Conservation (phyloP, 2,888 invertebrate species). For the Cyrtodaria siliqua region DNA sequence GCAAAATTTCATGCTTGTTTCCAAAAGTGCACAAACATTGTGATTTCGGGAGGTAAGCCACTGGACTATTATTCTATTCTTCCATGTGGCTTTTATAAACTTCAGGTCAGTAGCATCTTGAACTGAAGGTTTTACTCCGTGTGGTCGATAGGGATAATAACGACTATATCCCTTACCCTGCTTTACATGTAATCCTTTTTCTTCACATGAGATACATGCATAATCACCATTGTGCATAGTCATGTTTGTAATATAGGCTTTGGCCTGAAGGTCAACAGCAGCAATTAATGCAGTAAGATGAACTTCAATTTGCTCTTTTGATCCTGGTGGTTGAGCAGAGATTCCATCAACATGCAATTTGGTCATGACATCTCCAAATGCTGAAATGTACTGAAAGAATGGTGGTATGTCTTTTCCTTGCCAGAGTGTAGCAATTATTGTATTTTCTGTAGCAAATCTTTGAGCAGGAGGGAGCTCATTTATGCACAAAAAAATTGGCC, state of each 20-base stretch:
- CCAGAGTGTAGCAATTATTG: constrained; percentile 29
- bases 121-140: too few relatives aligned
- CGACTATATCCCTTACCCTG: too few relatives aligned
- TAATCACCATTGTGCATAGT: not conserved
- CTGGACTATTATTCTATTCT: too few relatives aligned
- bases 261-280: constrained; percentile 27
- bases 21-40: too few relatives aligned
- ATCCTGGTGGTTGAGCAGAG: constrained; percentile 2
- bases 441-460: constrained; percentile 35
- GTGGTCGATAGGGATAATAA: too few relatives aligned
- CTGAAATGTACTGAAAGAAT: constrained; percentile 28
- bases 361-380: constrained; percentile 23
- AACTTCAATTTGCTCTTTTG: constrained; percentile 15
- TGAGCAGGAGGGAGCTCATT: constrained; percentile 4
- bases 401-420: constrained; percentile 40
- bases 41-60: too few relatives aligned
- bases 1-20: too few relatives aligned
- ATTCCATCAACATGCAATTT: constrained; percentile 29
- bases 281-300: constrained; percentile 19
- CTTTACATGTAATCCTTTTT: too few relatives aligned
- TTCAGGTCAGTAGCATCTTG: too few relatives aligned
- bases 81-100: too few relatives aligned
- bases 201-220: too few relatives aligned
- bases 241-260: constrained; percentile 22
- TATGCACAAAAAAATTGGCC: not conserved